These are phyloP conservation scores for Stenoptilia bipunctidactyla DNA, from an alignment of 2,888 invertebrate genomes.

Conservation along the genomic window DNA sequence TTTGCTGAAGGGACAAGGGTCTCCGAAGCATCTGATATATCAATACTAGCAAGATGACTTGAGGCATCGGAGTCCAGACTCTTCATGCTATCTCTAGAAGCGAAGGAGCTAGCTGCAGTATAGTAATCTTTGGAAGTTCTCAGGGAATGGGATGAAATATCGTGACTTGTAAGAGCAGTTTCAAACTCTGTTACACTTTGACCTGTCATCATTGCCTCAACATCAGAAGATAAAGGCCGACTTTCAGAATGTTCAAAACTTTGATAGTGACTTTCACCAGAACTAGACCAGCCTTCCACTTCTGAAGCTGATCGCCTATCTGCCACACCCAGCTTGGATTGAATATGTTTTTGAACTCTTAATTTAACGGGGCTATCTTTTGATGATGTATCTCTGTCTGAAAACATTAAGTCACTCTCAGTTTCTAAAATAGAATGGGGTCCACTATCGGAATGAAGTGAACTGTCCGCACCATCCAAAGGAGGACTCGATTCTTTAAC, in stretches of 20 bases:
- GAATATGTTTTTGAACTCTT: constrained; percentile 54
- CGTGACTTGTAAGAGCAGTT: constrained; percentile 85
- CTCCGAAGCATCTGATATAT: constrained; percentile 92
- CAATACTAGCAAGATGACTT: constrained; percentile 89
- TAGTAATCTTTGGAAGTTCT: constrained; percentile 88
- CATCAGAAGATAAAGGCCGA: constrained; percentile 88
- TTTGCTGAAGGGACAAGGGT: constrained; percentile 92
- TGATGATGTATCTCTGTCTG: constrained; percentile 56
- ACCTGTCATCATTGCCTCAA: constrained; percentile 83
- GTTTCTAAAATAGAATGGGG: constrained; percentile 66
- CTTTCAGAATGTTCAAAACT: constrained; percentile 88
- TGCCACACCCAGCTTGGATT: constrained; percentile 55
- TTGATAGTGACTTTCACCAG: constrained; percentile 90
- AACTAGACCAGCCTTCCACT: constrained; percentile 86
- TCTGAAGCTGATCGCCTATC: constrained; percentile 84
- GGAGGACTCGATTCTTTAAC: constrained; percentile 55
- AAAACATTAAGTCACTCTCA: constrained; percentile 53
- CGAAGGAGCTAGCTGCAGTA: constrained; percentile 88
- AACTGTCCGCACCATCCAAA: constrained; percentile 46
- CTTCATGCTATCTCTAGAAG: constrained; percentile 91
- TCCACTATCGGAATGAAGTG: constrained; percentile 59
- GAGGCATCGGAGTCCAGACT: constrained; percentile 92
- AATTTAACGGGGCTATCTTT: constrained; percentile 56
- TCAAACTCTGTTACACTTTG: constrained; percentile 89
- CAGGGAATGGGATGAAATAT: constrained; percentile 77